Evolutionary conservation across 2,888 invertebrate genomes (phyloP).

Genomic region (Spialia ferax): DNA sequence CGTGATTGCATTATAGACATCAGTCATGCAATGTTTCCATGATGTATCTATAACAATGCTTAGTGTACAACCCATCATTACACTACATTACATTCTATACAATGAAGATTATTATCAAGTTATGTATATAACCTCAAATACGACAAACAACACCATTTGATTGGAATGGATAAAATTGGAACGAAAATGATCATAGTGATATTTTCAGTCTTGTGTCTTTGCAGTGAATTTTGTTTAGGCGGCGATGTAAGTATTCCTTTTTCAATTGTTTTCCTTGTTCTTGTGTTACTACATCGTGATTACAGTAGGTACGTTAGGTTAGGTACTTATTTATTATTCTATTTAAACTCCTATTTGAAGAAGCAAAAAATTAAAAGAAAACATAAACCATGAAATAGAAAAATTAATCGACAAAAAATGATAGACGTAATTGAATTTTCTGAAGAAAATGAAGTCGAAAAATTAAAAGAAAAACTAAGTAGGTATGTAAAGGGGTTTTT

Average conservation of each 20-base stretch:
- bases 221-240: constrained; percentile 21
- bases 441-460: too few species aligned
- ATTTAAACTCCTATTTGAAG: too few species aligned
- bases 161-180: neutral
- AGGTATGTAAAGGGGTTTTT: too few species aligned
- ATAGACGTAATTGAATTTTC: too few species aligned
- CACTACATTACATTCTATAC: constrained; percentile 39
- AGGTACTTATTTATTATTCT: too few species aligned
- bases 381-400: too few species aligned
- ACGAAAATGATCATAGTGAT: constrained; percentile 11
- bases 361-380: too few species aligned
- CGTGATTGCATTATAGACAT: constrained; percentile 28
- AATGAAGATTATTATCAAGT: constrained; percentile 58
- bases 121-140: constrained; percentile 54
- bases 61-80: constrained; percentile 44
- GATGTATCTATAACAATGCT: constrained; percentile 32
- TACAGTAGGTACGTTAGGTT: too few species aligned
- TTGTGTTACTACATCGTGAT: too few species aligned
- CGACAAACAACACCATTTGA: constrained; percentile 23
- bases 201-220: constrained; percentile 24
- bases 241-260: constrained; percentile 27
- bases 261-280: neutral
- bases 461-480: too few species aligned
- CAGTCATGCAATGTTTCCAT: constrained; percentile 35
- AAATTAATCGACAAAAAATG: too few species aligned